These are phyloP conservation scores for Sisyra terminalis DNA, from an alignment of 2,888 invertebrate genomes.

Conservation along the genomic window DNA sequence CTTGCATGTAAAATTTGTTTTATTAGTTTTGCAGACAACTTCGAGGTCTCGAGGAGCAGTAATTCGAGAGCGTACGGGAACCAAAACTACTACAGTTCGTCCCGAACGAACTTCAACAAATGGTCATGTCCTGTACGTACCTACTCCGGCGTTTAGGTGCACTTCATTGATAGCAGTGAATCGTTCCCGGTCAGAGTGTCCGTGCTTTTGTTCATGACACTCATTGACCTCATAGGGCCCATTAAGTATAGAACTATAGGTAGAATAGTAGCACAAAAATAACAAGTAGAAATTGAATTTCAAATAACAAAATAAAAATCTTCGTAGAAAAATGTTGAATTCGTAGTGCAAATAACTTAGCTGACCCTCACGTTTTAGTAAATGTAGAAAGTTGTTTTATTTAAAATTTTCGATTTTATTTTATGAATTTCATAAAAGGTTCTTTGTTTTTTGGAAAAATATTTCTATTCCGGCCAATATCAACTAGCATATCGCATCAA, in stretches of 20 bases:
- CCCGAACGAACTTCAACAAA: conserved; percentile 3
- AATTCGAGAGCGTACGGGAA: conserved; percentile 13
- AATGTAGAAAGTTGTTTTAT: too few relatives aligned
- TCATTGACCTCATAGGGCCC: too few relatives aligned
- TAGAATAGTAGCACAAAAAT: conserved; percentile 15
- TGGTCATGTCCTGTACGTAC: conserved; percentile 11
- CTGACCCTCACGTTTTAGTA: too few relatives aligned
- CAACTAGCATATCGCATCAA: too few relatives aligned
- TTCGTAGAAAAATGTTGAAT: too few relatives aligned
- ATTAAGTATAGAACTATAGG: conserved; percentile 18
- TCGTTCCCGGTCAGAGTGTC: conserved; percentile 20
- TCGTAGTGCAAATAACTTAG: too few relatives aligned
- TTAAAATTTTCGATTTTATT: too few relatives aligned
- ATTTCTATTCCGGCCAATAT: too few relatives aligned
- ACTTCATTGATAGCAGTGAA: conserved; percentile 10
- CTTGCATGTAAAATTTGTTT: background rate
- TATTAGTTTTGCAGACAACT: conserved; percentile 12
- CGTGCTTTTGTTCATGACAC: conserved; percentile 27
- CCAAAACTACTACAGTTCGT: conserved; percentile 11
- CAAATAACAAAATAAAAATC: too few relatives aligned
- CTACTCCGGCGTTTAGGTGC: conserved; percentile 16
- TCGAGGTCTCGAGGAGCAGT: conserved; percentile 12
- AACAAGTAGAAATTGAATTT: too few relatives aligned
- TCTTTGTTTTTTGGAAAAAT: too few relatives aligned
- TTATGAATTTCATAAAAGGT: too few relatives aligned